Base-by-base conservation (phyloP, 2,888 invertebrate species). In the Geotrupes spiniger region DNA sequence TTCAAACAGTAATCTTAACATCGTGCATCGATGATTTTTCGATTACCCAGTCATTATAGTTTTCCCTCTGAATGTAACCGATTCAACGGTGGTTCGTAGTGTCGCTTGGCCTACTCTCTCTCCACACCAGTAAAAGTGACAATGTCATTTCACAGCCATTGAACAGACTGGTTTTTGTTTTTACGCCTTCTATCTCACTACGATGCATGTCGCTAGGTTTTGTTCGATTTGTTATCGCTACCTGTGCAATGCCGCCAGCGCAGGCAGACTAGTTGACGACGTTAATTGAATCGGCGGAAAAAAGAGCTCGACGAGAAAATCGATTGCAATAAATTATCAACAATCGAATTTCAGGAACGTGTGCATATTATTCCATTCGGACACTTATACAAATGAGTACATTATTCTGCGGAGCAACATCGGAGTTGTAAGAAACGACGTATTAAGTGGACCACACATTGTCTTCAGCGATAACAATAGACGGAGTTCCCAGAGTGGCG, bases 391-490 rank as follows among this genome's bases (percentile, higher is more conserved):
- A n/a, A n/a, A n/a, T n/a, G n/a, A n/a, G n/a, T n/a, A n/a, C n/a
- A n/a, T n/a, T n/a, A n/a, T n/a, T n/a, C n/a, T n/a, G n/a, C n/a
- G n/a, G n/a, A n/a, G n/a, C n/a, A n/a, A n/a, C n/a, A n/a, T n/a
- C n/a, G n/a, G n/a, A n/a, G n/a, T n/a, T n/a, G n/a, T n/a, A n/a
- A n/a, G n/a, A n/a, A n/a, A n/a, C n/a, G n/a, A n/a, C n/a, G n/a
- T n/a, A 63, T 62, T 61, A 64, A 64, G 61, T 64, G 62, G 67
- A 67, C 67, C 67, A 67, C 67, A 67, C 67, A 65, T 67, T 56
- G 59, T 54, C 57, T 55, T 54, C 52, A 51, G 52, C 53, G 54
- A 57, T 57, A 64, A 64, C 63, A 66, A 65, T 65, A 61, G 65
- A 58, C 60, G 60, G 58, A 59, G 61, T 66, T 64, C 62, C 60